phyloP scores from a whole-genome alignment of 2,888 invertebrate genomes.

The Drosophila fungiperda region DNA sequence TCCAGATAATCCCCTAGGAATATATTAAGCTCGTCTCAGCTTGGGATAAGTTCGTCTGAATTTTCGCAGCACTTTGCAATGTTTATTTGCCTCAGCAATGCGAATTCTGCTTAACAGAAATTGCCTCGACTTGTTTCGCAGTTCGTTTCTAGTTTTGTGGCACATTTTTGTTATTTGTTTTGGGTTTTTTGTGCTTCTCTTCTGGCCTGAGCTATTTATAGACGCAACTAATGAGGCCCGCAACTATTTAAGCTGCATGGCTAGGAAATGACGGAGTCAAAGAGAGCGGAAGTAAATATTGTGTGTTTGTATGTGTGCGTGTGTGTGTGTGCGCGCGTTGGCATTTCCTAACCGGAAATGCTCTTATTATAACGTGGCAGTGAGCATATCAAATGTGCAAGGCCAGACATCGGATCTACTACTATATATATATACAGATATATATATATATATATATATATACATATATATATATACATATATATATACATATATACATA shows the following conservation, averaged over 20 bases:
- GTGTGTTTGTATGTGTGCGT: constrained; percentile 4
- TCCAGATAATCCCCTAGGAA: not conserved
- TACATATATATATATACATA: not conserved
- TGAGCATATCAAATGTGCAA: constrained; percentile 45
- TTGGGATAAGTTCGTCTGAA: constrained; percentile 28
- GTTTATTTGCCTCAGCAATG: constrained; percentile 53
- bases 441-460: not conserved
- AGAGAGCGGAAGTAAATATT: constrained; percentile 52
- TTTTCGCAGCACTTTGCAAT: constrained; percentile 58
- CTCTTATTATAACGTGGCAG: constrained; percentile 36
- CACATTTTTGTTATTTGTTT: not conserved
- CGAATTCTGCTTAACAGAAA: constrained; percentile 52
- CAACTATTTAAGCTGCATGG: constrained; percentile 42
- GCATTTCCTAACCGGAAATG: constrained; percentile 47
- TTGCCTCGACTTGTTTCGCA: constrained; percentile 2
- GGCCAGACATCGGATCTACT: constrained; percentile 17
- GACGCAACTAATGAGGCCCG: constrained; percentile 46
- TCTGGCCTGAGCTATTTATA: constrained; percentile 43
- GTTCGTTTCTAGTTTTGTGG: constrained; percentile 1
- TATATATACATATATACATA: not conserved
- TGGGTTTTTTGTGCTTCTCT: constrained; percentile 5
- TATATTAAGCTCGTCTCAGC: not conserved
- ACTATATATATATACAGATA: not conserved
- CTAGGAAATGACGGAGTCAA: constrained; percentile 43
- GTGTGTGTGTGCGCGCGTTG: constrained; percentile 10